Percentiles rank a stretch among this genome's conserved stretches.
Evolutionary conservation across 2,888 invertebrate genomes (phyloP).

Genomic region (Parthenolecanium corni): DNA sequence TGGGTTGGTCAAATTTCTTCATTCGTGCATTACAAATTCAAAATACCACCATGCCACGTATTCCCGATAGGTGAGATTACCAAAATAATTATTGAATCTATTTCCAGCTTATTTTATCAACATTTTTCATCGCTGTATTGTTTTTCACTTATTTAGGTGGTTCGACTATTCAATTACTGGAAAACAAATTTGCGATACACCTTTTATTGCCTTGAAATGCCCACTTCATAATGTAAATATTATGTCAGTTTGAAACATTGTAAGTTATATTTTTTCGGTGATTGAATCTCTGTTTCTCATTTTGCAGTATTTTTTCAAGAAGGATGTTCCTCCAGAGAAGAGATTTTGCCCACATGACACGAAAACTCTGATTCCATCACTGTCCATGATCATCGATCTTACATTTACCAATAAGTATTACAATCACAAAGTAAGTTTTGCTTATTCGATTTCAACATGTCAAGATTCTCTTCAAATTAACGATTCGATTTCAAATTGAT

Average conservation of each 20-base stretch:
- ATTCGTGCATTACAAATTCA: too few species aligned
- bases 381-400: slow-evolving; percentile 4
- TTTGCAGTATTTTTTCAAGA: background rate
- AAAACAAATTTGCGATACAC: background rate
- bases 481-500: background rate
- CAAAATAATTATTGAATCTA: background rate
- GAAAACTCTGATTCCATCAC: background rate
- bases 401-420: slow-evolving; percentile 3
- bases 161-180: background rate
- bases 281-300: background rate
- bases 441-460: background rate
- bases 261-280: background rate
- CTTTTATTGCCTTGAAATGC: slow-evolving; percentile 7
- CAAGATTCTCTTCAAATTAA: background rate
- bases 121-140: background rate
- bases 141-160: background rate
- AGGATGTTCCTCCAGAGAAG: background rate
- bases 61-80: too few species aligned
- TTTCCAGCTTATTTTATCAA: background rate
- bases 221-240: background rate
- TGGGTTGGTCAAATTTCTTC: too few species aligned
- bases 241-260: background rate
- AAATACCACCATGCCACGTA: too few species aligned
- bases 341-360: background rate
- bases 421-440: background rate